phyloP scores from a whole-genome alignment of 2,888 invertebrate genomes.

The Lithosia quadra region DNA sequence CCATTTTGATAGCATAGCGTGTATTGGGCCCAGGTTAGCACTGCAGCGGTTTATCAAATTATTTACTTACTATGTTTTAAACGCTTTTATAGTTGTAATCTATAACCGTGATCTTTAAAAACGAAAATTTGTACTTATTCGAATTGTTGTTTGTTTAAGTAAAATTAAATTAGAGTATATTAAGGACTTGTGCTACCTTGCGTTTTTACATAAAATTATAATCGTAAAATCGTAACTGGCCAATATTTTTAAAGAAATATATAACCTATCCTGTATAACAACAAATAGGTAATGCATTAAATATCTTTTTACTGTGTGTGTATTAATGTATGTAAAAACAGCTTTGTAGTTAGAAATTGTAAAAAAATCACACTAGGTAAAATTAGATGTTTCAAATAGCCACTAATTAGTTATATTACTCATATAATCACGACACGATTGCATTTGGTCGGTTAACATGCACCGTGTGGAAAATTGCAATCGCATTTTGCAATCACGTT shows the following conservation, averaged over 20 bases:
- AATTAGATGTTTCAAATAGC: conserved; percentile 67
- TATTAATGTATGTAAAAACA: conserved; percentile 70
- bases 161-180: conserved; percentile 57
- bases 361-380: conserved; percentile 64
- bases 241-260: conserved; percentile 60
- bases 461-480: conserved; percentile 25
- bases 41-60: conserved; percentile 44
- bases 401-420: conserved; percentile 50
- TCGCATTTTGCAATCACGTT: conserved; percentile 31
- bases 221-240: conserved; percentile 65
- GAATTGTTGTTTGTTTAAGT: conserved; percentile 71
- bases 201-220: conserved; percentile 56
- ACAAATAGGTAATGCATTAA: conserved; percentile 55
- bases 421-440: conserved; percentile 40
- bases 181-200: conserved; percentile 64
- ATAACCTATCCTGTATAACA: conserved; percentile 57
- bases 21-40: conserved; percentile 53
- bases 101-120: conserved; percentile 70
- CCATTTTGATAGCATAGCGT: conserved; percentile 50
- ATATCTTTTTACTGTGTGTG: conserved; percentile 67
- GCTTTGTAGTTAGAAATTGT: conserved; percentile 77
- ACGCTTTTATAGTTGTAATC: conserved; percentile 55
- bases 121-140: conserved; percentile 68
- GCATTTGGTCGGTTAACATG: conserved; percentile 42
- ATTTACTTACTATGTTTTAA: conserved; percentile 48